Conservation (phyloP, 1,140 invertebrate species). For the Anadara kagoshimensis region DNA sequence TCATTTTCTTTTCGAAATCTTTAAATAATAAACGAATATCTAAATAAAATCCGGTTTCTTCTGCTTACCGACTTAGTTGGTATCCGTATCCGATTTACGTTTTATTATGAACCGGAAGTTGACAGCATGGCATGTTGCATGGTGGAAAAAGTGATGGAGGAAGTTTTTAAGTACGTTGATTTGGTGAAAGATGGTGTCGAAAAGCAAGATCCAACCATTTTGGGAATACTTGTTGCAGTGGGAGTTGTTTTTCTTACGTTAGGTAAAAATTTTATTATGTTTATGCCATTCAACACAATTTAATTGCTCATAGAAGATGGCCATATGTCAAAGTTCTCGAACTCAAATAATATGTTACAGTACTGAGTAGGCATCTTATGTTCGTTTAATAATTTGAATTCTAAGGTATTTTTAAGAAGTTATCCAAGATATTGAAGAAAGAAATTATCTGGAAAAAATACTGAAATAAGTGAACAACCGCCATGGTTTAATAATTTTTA, state of each 20-base stretch:
- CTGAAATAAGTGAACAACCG: too few species aligned
- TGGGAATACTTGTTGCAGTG: constrained; percentile 5
- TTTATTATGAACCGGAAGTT: constrained; percentile 8
- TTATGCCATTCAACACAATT: not conserved
- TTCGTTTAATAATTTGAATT: not conserved
- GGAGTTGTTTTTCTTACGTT: constrained; percentile 13
- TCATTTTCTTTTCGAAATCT: too few species aligned
- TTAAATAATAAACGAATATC: too few species aligned
- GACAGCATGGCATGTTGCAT: constrained; percentile 25
- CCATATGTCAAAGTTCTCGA: not conserved
- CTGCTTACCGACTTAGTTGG: too few species aligned
- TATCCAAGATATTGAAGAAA: too few species aligned
- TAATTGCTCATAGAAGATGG: not conserved
- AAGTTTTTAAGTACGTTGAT: not conserved
- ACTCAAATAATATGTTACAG: not conserved
- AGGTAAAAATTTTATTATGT: not conserved
- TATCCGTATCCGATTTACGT: too few species aligned
- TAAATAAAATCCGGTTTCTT: too few species aligned
- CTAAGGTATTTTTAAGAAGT: too few species aligned
- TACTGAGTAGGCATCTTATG: not conserved
- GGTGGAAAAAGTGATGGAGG: not conserved
- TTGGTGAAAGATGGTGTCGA: not conserved
- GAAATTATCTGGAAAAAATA: too few species aligned
- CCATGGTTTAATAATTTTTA: too few species aligned
- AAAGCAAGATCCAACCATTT: constrained; percentile 10